These are phyloP conservation scores for Panthera tigris DNA, from an alignment of 2,113 vertebrate species.

Conservation along the genomic window DNA sequence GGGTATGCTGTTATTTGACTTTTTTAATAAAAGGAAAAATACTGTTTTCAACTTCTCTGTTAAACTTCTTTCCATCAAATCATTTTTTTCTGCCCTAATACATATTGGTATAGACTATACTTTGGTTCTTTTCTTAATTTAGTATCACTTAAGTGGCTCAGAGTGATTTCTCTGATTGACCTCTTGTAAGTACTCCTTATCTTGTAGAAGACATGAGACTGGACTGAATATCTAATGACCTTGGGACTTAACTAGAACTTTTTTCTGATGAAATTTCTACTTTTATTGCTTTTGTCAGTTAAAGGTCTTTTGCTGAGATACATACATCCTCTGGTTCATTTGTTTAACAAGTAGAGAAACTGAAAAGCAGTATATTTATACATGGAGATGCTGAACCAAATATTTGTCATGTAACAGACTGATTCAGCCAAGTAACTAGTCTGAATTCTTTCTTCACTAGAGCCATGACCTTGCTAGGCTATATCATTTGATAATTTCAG, in stretches of 20 bases:
- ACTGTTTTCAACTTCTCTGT: neutral
- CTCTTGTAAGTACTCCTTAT: neutral
- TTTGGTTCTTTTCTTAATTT: neutral
- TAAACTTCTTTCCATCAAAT: constrained; percentile 15
- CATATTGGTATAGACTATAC: neutral
- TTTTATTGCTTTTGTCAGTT: constrained; percentile 25
- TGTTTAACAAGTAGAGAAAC: neutral
- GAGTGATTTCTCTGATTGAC: neutral
- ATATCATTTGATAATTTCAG: neutral
- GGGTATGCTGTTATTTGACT: neutral
- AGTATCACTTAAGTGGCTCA: neutral
- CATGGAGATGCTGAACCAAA: neutral
- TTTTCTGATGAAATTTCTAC: neutral
- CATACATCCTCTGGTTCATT: neutral
- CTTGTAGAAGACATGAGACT: neutral
- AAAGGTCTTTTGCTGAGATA: neutral
- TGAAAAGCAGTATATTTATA: neutral
- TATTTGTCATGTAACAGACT: neutral
- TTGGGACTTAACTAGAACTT: neutral
- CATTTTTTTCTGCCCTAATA: neutral
- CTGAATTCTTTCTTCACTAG: neutral
- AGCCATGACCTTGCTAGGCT: neutral
- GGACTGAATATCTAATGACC: neutral
- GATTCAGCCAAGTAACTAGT: neutral
- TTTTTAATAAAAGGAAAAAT: constrained; percentile 28